Percentiles rank a stretch among this genome's conserved stretches.
These are phyloP conservation scores for Solea senegalensis DNA, from an alignment of 2,113 vertebrate species.

Conservation along the genomic window DNA sequence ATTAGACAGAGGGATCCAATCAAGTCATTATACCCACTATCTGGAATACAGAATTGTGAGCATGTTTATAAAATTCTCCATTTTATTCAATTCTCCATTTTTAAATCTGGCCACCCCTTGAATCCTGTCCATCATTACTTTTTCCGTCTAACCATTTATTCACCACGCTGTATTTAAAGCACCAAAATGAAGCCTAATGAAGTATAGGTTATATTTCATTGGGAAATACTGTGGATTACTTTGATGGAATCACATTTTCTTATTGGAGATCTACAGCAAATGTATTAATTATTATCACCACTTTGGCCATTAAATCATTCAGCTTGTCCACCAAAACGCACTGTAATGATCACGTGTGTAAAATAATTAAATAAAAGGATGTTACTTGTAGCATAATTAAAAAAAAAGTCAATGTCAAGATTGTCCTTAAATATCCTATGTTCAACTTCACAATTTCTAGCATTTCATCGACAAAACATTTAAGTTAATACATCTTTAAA, in stretches of 20 bases:
- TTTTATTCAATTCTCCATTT: too few relatives aligned
- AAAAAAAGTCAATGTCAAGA: background rate
- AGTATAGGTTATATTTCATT: background rate
- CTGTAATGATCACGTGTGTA: too few relatives aligned
- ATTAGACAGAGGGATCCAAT: constrained; percentile 10
- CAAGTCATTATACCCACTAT: constrained; percentile 12
- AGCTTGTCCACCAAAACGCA: too few relatives aligned
- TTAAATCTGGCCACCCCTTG: background rate
- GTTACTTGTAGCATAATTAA: too few relatives aligned
- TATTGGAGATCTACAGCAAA: background rate
- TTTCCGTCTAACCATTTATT: background rate
- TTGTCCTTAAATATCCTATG: background rate
- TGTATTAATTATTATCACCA: background rate
- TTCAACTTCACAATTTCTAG: background rate
- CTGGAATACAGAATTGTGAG: background rate
- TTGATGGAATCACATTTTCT: background rate
- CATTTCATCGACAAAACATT: background rate
- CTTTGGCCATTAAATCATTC: too few relatives aligned
- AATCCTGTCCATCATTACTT: background rate
- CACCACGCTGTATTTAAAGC: background rate
- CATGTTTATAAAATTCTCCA: background rate
- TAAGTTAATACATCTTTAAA: too few relatives aligned
- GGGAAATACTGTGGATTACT: background rate
- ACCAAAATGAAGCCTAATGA: background rate
- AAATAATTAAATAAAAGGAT: too few relatives aligned